Conservation (phyloP, 2,888 invertebrate species). For the Drosophila sordidula region DNA sequence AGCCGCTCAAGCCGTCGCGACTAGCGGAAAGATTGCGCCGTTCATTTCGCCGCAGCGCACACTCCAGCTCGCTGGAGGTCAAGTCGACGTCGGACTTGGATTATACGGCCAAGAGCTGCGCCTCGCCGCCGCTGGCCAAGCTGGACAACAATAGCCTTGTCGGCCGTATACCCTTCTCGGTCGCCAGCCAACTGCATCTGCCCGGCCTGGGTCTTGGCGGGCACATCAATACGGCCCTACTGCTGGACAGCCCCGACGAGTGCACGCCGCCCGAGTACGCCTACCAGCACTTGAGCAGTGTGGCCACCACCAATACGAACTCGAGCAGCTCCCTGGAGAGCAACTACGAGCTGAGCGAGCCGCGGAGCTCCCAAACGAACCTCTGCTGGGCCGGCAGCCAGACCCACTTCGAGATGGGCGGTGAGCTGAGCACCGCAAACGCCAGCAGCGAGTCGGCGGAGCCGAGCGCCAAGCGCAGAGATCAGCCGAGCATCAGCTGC, state of each 20-base stretch:
- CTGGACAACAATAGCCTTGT: conserved; percentile 51
- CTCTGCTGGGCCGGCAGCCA: conserved; percentile 76
- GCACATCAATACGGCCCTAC: conserved; percentile 79
- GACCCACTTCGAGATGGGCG: conserved; percentile 77
- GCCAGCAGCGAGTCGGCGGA: conserved; percentile 35
- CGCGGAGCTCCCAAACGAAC: conserved; percentile 70
- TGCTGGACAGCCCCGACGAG: conserved; percentile 83
- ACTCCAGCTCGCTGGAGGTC: conserved; percentile 74
- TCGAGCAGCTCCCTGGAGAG: conserved; percentile 82
- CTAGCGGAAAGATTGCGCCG: conserved; percentile 80
- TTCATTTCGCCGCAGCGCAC: conserved; percentile 80
- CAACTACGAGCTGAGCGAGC: conserved; percentile 72
- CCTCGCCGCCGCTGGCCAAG: conserved; percentile 32
- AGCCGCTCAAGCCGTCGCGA: conserved; percentile 75
- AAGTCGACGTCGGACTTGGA: conserved; percentile 59
- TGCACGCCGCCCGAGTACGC: conserved; percentile 82
- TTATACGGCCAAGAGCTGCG: conserved; percentile 25
- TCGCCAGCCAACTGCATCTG: conserved; percentile 59
- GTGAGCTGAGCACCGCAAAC: conserved; percentile 76
- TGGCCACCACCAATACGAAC: conserved; percentile 80
- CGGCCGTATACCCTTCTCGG: conserved; percentile 55
- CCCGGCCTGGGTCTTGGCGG: conserved; percentile 68
- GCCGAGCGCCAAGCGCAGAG: conserved; percentile 17
- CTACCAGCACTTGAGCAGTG: conserved; percentile 81
- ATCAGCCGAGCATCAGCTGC: conserved; percentile 46